phyloP scores from a whole-genome alignment of 2,888 invertebrate genomes.

The Allacma fusca region DNA sequence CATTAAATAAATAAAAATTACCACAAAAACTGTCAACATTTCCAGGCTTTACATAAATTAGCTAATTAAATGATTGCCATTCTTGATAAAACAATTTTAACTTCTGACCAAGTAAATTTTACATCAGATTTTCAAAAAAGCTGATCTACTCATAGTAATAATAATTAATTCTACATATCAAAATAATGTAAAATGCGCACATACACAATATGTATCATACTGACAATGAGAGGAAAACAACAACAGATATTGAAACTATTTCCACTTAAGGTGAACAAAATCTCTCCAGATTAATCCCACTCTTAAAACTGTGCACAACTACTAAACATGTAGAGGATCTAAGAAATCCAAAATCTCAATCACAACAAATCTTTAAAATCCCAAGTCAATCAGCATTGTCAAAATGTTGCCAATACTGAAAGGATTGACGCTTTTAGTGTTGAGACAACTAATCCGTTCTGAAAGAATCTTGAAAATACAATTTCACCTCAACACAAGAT shows the following conservation, averaged over 20 bases:
- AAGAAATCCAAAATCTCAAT: too few relatives aligned
- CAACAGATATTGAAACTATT: background rate
- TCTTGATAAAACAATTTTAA: background rate
- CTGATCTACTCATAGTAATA: background rate
- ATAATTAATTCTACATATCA: background rate
- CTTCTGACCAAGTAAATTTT: background rate
- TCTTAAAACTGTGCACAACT: too few relatives aligned
- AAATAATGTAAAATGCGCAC: background rate
- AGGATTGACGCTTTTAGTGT: too few relatives aligned
- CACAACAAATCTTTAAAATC: too few relatives aligned
- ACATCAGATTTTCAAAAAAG: background rate
- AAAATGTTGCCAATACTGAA: too few relatives aligned
- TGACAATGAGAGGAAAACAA: background rate
- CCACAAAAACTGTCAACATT: slow-evolving; percentile 4
- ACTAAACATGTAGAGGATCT: too few relatives aligned
- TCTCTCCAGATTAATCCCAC: background rate
- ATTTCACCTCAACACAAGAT: too few relatives aligned
- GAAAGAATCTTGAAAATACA: too few relatives aligned
- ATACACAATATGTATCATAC: background rate
- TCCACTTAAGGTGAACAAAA: background rate
- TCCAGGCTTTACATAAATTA: background rate
- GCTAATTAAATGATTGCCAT: background rate
- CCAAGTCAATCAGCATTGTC: too few relatives aligned
- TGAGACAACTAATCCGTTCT: too few relatives aligned
- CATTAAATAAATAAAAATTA: slow-evolving; percentile 6